Percentiles rank a stretch among this genome's conserved stretches.
Evolutionary conservation across 2,888 invertebrate genomes (phyloP).

Genomic region (Lycia hirtaria): DNA sequence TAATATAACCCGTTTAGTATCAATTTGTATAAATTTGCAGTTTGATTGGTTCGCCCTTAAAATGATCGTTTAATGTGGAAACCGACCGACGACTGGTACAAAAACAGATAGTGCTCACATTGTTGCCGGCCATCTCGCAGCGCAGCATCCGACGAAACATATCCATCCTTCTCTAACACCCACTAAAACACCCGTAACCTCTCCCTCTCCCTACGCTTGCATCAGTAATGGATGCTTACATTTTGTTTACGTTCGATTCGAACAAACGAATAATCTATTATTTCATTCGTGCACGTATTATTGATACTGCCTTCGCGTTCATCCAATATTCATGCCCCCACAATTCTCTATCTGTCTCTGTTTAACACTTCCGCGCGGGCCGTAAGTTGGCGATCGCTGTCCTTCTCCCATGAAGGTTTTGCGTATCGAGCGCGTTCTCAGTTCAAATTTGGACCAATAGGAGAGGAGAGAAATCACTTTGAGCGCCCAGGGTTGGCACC

Average conservation of each 20-base stretch:
- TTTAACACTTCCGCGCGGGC: constrained; percentile 38
- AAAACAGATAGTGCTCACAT: constrained; percentile 73
- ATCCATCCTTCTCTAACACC: constrained; percentile 59
- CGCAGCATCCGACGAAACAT: constrained; percentile 46
- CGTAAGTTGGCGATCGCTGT: constrained; percentile 35
- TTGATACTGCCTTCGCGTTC: constrained; percentile 79
- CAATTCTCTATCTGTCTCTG: constrained; percentile 58
- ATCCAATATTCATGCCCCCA: constrained; percentile 75
- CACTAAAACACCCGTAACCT: constrained; percentile 37
- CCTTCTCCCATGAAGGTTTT: constrained; percentile 56
- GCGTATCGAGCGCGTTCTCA: constrained; percentile 63
- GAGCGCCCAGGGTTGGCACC: constrained; percentile 66
- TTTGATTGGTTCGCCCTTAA: constrained; percentile 84
- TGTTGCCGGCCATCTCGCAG: constrained; percentile 40
- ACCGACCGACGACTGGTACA: constrained; percentile 81
- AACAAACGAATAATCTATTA: constrained; percentile 86
- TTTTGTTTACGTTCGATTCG: constrained; percentile 84
- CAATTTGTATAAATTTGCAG: constrained; percentile 85
- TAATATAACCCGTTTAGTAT: constrained; percentile 85
- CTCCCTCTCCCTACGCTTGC: constrained; percentile 57
- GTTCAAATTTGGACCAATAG: constrained; percentile 61
- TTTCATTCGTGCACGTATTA: constrained; percentile 85
- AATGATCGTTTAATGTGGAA: constrained; percentile 84
- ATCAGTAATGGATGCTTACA: constrained; percentile 82
- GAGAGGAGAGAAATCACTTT: constrained; percentile 73